These are phyloP conservation scores for Galerucella calmariensis DNA, from an alignment of 2,888 invertebrate genomes.

Conservation along the genomic window DNA sequence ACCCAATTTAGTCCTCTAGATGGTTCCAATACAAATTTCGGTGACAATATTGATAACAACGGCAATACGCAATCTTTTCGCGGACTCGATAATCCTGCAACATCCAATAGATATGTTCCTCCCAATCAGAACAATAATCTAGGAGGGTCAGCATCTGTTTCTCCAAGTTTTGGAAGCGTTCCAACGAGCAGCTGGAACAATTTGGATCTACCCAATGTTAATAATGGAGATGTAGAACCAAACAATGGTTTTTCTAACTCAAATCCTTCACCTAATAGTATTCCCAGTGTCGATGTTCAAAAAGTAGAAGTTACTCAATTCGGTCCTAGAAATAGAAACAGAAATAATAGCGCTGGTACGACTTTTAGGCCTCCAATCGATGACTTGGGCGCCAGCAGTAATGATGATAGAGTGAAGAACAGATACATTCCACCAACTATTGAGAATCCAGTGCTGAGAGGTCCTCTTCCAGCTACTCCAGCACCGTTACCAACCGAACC, in stretches of 20 bases:
- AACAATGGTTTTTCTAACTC: constrained; percentile 5
- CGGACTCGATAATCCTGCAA: not conserved
- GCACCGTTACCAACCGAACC: not conserved
- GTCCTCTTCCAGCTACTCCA: not conserved
- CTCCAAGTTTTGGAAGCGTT: not conserved
- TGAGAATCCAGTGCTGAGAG: constrained; percentile 10
- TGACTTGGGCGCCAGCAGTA: not conserved
- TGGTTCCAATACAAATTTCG: constrained; percentile 11
- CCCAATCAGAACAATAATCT: constrained; percentile 1
- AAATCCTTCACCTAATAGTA: not conserved
- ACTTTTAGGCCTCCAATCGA: constrained; percentile 5
- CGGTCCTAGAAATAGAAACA: constrained; percentile 21
- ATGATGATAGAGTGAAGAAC: constrained; percentile 28
- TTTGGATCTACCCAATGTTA: constrained; percentile 26
- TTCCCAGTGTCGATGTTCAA: constrained; percentile 37
- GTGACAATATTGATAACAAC: not conserved
- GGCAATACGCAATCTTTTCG: constrained; percentile 5
- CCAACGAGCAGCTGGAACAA: constrained; percentile 24
- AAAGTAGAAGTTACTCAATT: constrained; percentile 39
- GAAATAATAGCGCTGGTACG: constrained; percentile 19
- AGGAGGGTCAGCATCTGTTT: not conserved
- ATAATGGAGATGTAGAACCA: not conserved
- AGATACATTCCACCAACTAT: constrained; percentile 39
- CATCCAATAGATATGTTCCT: constrained; percentile 16
- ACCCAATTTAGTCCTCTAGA: not conserved